Evolutionary conservation across 2,797 vertebrate species (phyloP), one percentile per base, ranked within the genome.

Genomic region (Xenopus petersii): DNA sequence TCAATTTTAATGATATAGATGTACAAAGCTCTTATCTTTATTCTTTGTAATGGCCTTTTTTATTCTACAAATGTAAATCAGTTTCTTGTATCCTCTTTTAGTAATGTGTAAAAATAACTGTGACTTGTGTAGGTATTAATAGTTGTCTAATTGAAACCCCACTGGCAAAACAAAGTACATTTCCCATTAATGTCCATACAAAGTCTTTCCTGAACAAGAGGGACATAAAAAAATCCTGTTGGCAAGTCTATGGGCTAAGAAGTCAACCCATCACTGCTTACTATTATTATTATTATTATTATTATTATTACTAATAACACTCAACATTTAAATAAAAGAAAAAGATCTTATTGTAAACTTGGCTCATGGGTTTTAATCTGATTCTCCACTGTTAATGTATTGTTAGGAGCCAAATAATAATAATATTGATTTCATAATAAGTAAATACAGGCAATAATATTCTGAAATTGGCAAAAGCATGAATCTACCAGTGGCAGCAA

Each of bases 91-190:
- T 61, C 48, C 33, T 67, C n/a, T 73, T 68, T 12, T n/a, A 10
- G 16, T 73, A 73, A 68, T 77, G 48, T 21, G 36, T 67, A 33
- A 33, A 63, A 72, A 64, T 77, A 42, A 58, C 60, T 58, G 55
- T 56, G 64, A 77, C 56, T 77, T 64, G 70, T 77, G 70, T 73
- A 77, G 75, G 70, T 68, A 73, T 72, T 73, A 2, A 73, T 24
- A 77, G 36, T 64, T 77, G 69, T 77, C 75, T 77, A 77, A 77
- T 67, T 72, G 69, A 71, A 67, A 47, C 12, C 63, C 70, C 64
- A 60, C 26, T 4, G 56, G 70, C 59, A 42, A 62, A 67, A 48
- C 69, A 71, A 48, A 60, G 58, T 62, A 33, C 3, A 58, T 62
- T 63, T 73, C 16, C 75, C 30, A 71, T 77, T 66, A 42, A 47